Evolutionary conservation across 2,888 invertebrate genomes (phyloP).

Genomic region (Tillus elongatus): DNA sequence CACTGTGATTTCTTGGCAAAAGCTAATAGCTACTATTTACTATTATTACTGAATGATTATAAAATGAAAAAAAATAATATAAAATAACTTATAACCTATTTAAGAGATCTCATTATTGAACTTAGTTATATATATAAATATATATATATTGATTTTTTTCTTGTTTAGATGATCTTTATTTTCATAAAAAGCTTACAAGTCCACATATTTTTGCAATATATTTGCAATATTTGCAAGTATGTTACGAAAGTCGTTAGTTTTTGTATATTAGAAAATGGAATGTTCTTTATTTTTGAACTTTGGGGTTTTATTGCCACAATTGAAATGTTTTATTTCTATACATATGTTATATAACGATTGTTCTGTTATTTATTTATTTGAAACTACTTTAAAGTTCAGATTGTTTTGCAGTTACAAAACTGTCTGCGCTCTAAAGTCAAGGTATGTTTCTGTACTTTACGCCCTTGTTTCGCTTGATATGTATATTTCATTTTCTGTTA

Average conservation of each 20-base stretch:
- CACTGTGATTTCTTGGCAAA: constrained; percentile 45
- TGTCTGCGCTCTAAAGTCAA: too few species aligned
- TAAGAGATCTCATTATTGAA: constrained; percentile 45
- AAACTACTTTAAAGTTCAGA: too few species aligned
- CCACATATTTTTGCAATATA: constrained; percentile 20
- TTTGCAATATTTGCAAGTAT: constrained; percentile 34
- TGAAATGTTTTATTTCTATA: constrained; percentile 24
- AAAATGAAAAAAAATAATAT: constrained; percentile 32
- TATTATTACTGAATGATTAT: constrained; percentile 35
- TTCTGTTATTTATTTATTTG: constrained; percentile 27
- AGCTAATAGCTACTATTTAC: constrained; percentile 39
- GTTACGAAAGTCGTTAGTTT: constrained; percentile 22
- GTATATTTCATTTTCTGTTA: constrained; percentile 22
- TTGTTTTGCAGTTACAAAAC: too few species aligned
- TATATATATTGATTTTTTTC: constrained; percentile 29
- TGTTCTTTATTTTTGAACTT: constrained; percentile 26
- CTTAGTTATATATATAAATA: constrained; percentile 36
- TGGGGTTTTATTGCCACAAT: constrained; percentile 27
- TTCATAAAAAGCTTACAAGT: constrained; percentile 32
- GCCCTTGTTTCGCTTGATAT: constrained; percentile 18
- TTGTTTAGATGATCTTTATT: constrained; percentile 40
- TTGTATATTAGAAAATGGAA: constrained; percentile 21
- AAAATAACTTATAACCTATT: constrained; percentile 41
- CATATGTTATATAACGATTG: constrained; percentile 25
- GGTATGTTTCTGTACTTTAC: constrained; percentile 14